A percentile compares a stretch with the other conserved stretches of the same genome.
phyloP scores from a whole-genome alignment of 2,797 vertebrate genomes.

The Dryobates pubescens region DNA sequence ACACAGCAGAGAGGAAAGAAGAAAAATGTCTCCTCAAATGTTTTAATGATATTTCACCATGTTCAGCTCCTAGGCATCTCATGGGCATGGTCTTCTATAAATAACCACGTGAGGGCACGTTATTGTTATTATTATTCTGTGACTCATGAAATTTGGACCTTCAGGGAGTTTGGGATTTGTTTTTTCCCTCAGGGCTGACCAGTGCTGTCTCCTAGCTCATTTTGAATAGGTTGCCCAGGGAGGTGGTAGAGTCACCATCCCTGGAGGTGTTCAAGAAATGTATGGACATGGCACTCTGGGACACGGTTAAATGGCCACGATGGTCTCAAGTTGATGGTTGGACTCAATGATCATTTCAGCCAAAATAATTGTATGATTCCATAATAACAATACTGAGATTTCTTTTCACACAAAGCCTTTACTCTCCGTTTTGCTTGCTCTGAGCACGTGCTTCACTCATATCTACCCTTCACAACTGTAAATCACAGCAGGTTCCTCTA shows the following conservation, averaged over 20 bases:
- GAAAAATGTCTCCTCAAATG: not conserved
- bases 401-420: not conserved
- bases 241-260: too few relatives aligned
- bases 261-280: too few relatives aligned
- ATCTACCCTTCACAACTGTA: not conserved
- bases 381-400: not conserved
- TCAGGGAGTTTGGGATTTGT: not conserved
- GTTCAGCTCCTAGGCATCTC: not conserved
- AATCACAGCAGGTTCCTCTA: not conserved
- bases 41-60: conserved; percentile 13
- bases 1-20: not conserved
- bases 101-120: conserved; percentile 2
- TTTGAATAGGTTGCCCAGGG: not conserved
- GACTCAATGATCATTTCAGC: too few relatives aligned
- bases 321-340: too few relatives aligned
- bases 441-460: not conserved
- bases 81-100: not conserved
- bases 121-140: not conserved
- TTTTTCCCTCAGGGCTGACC: not conserved
- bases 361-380: too few relatives aligned
- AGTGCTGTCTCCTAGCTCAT: not conserved
- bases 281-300: too few relatives aligned
- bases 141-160: conserved; percentile 34
- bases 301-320: too few relatives aligned
- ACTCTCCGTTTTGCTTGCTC: not conserved